A percentile compares a stretch with the other conserved stretches of the same genome.
Conservation (phyloP, 2,113 vertebrate species). For the Cervus canadensis region DNA sequence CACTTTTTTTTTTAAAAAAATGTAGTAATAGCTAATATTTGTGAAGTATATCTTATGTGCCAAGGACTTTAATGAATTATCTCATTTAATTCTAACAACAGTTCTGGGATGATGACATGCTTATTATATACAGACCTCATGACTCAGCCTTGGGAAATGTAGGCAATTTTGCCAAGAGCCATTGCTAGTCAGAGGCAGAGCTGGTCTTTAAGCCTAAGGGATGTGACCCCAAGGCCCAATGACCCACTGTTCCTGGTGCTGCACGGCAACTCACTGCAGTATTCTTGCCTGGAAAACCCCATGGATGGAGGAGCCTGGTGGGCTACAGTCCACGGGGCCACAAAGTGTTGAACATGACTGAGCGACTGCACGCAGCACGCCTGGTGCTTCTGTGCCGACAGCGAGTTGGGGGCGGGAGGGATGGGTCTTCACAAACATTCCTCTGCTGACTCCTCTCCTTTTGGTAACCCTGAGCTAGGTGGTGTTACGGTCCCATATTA, state of each 20-base stretch:
- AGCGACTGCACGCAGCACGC: not conserved
- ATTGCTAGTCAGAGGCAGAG: not conserved
- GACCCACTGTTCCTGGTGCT: not conserved
- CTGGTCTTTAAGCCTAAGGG: too few relatives aligned
- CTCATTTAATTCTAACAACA: not conserved
- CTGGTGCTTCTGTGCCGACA: accelerated
- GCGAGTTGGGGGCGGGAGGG: not conserved
- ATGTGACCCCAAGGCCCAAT: accelerated
- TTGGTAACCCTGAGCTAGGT: not conserved
- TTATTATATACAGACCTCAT: not conserved
- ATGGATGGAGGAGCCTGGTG: not conserved
- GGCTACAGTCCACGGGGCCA: not conserved
- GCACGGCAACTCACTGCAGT: not conserved
- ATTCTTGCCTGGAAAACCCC: not conserved
- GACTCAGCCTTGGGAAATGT: not conserved
- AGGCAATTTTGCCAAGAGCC: not conserved
- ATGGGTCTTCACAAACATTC: accelerated
- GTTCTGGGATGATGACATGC: not conserved
- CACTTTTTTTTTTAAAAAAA: not conserved
- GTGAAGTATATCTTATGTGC: not conserved
- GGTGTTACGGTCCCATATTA: not conserved
- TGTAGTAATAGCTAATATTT: not conserved
- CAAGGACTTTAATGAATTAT: not conserved
- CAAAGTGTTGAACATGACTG: not conserved
- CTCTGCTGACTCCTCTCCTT: not conserved